Evolutionary conservation across 53 echinoderm and acorn worm species (phyloP).

Genomic region (Patiria pectinifera): DNA sequence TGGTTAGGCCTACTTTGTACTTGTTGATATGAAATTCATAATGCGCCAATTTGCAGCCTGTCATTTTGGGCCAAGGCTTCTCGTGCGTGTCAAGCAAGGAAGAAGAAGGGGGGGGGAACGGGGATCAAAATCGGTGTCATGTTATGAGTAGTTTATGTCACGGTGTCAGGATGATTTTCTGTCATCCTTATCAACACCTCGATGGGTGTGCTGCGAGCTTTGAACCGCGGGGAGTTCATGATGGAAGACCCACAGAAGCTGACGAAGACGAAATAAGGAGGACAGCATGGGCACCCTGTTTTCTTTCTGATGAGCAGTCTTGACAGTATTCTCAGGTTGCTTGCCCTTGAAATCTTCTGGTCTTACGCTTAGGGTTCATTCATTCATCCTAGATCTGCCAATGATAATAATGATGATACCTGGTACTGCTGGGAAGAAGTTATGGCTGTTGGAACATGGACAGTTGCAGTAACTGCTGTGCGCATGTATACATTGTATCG

Average conservation of each 20-base stretch:
- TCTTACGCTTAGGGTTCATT: not conserved
- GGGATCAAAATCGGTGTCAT: not conserved
- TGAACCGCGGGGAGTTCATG: not conserved
- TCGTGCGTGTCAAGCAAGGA: not conserved
- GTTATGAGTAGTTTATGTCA: conserved; percentile 1
- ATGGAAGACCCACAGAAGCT: not conserved
- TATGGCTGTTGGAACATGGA: not conserved
- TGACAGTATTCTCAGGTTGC: not conserved
- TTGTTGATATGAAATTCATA: not conserved
- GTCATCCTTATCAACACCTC: conserved; percentile 2
- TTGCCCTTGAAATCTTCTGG: not conserved
- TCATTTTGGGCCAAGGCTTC: not conserved
- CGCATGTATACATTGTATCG: too few relatives aligned
- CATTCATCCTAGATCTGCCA: not conserved
- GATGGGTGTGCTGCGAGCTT: not conserved
- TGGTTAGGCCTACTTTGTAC: not conserved
- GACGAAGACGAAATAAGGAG: not conserved
- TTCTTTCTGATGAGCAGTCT: not conserved
- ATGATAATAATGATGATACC: not conserved
- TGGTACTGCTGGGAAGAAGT: not conserved
- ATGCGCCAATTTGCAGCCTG: not conserved
- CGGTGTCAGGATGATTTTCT: not conserved
- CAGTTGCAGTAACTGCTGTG: too few relatives aligned
- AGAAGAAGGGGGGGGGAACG: not conserved
- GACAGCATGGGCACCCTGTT: not conserved